phyloP scores from a whole-genome alignment of 2,888 invertebrate species.

The Melitaea athalia region DNA sequence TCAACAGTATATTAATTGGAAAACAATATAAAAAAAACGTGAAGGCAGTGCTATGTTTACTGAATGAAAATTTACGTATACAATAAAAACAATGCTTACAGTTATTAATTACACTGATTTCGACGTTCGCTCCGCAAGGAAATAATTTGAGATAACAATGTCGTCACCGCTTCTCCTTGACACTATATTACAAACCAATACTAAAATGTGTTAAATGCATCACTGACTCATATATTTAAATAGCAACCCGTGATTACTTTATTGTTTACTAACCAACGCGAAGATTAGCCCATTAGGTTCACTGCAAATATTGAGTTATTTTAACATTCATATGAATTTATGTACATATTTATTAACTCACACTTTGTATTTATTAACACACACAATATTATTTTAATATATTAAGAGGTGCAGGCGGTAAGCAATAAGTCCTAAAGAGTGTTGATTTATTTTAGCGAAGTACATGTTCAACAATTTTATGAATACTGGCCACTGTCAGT shows the following conservation, averaged over 20 bases:
- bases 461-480: not conserved
- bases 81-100: conserved; percentile 8
- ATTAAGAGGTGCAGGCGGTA: not conserved
- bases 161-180: conserved; percentile 57
- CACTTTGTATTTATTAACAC: not conserved
- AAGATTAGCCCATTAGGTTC: conserved; percentile 29
- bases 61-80: not conserved
- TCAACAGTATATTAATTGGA: not conserved
- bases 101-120: conserved; percentile 1
- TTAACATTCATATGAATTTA: no score
- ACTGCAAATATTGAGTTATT: conserved; percentile 5
- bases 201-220: conserved; percentile 52
- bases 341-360: not conserved
- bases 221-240: conserved; percentile 57
- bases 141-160: conserved; percentile 39
- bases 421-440: conserved; percentile 2
- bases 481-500: not conserved
- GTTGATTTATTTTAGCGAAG: not conserved
- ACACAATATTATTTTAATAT: not conserved
- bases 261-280: conserved; percentile 35
- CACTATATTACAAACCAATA: conserved; percentile 58
- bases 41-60: no score
- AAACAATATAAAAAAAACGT: not conserved
- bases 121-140: conserved; percentile 16
- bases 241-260: conserved; percentile 43